Evolutionary conservation across 2,113 vertebrate species (phyloP), one percentile per base, ranked within the genome.

Genomic region (Chrysochloris asiatica): DNA sequence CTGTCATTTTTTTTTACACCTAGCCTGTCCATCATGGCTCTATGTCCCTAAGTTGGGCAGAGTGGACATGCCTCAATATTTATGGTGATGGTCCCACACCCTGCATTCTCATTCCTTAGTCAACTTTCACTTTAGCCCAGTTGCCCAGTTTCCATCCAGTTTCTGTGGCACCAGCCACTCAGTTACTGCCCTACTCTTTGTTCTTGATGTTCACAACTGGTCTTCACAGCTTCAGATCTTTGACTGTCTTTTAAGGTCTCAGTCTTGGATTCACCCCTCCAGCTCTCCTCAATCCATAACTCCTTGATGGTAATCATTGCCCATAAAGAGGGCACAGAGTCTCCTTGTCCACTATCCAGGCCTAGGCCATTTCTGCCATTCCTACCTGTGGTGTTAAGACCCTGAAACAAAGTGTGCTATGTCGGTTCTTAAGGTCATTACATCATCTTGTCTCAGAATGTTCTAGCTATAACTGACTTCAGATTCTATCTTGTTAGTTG

Each of bases 61-160:
- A 1, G 0, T 6, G 38, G 61, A 84, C 3, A 10, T 36, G 6
- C 77, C 13, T 14, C 0, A 1, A 16, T 17, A 9, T 17, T 3
- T 1, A 4, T 8, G 8, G 2, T 0, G 3, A 4, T 0, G 6
- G 50, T 45, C 19, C 41, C 19, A 12, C 8, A 2, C 33, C 41
- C 33, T 19, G 3, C 48, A 7, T 8, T 1, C 26, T 67, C 50
- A 28, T 45, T 45, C 47, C 36, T n/a, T 33, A 22, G 52, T 26
- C 54, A 63, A 33, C 28, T 9, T 4, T 24, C 5, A 36, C 22
- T 65, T 45, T 43, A 47, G 50, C 21, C 56, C 14, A 1, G 10
- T 10, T 63, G n/a, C 38, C 48, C 26, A 30, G 14, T 13, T 79
- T 24, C 69, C 45, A 30, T 71, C 59, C 24, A 50, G 50, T 36